Conservation (phyloP, 1,140 invertebrate species). For the Neodiprion pinetum region DNA sequence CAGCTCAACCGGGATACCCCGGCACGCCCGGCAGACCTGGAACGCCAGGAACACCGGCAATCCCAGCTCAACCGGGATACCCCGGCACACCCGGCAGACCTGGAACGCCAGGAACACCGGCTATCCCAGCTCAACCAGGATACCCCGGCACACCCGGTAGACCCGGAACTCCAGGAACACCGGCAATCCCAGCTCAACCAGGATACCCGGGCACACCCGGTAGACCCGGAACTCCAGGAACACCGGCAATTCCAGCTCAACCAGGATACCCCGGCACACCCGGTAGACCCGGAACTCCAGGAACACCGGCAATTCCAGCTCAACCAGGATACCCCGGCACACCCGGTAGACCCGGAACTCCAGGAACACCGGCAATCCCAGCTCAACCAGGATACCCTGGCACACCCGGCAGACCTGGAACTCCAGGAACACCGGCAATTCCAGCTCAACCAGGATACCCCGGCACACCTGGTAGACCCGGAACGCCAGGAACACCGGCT, state of each 20-base stretch:
- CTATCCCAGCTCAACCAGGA: slow-evolving; percentile 3
- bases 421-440: slow-evolving; percentile 30
- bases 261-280: slow-evolving; percentile 27
- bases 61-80: slow-evolving; percentile 41
- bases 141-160: slow-evolving; percentile 30
- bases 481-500: too few species aligned
- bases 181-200: slow-evolving; percentile 43
- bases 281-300: slow-evolving; percentile 36
- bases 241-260: too few species aligned
- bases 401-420: slow-evolving; percentile 36
- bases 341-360: too few species aligned
- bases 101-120: too few species aligned
- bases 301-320: slow-evolving; percentile 41
- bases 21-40: slow-evolving; percentile 34
- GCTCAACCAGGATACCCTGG: slow-evolving; percentile 20
- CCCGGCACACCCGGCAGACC: too few species aligned
- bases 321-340: slow-evolving; percentile 24
- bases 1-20: slow-evolving; percentile 20
- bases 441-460: slow-evolving; percentile 41
- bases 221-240: too few species aligned
- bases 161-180: slow-evolving; percentile 35
- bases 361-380: too few species aligned
- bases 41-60: slow-evolving; percentile 29
- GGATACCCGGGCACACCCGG: too few species aligned
- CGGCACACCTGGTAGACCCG: too few species aligned